Evolutionary conservation across 2,888 invertebrate species (phyloP).

Genomic region (Syrista parreyssii): DNA sequence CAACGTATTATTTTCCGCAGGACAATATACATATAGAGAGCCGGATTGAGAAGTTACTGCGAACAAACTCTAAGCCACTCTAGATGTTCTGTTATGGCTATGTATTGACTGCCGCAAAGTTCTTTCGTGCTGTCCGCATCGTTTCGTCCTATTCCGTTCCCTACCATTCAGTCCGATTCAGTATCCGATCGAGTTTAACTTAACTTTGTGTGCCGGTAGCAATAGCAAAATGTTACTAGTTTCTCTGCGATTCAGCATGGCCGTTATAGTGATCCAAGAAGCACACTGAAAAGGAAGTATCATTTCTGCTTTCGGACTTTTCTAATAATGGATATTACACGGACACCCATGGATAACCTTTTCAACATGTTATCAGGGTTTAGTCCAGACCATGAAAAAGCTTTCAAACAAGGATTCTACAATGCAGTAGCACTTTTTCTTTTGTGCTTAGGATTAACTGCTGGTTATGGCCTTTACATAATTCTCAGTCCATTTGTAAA

Average conservation of each 20-base stretch:
- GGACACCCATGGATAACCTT: conserved; percentile 75
- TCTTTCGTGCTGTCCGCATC: no score
- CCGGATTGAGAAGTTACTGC: no score
- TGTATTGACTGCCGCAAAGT: no score
- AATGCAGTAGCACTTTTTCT: conserved; percentile 87
- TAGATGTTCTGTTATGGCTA: no score
- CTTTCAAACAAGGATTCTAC: conserved; percentile 91
- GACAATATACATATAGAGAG: no score
- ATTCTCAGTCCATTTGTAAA: conserved; percentile 92
- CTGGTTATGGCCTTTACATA: conserved; percentile 82
- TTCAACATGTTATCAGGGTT: conserved; percentile 76
- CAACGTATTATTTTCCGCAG: no score
- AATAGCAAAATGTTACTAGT: neutral
- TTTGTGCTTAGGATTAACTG: conserved; percentile 75
- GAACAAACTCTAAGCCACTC: no score
- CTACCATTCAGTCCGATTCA: no score
- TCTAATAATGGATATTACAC: conserved; percentile 66
- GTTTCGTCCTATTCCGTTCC: no score
- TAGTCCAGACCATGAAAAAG: conserved; percentile 85
- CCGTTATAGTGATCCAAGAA: neutral
- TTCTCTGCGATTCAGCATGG: neutral
- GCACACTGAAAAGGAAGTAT: neutral
- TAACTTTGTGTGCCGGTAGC: conserved; percentile 41
- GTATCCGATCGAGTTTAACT: no score
- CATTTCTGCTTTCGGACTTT: neutral